Base-by-base conservation (phyloP, 2,888 invertebrate genomes). In the Mamestra brassicae region DNA sequence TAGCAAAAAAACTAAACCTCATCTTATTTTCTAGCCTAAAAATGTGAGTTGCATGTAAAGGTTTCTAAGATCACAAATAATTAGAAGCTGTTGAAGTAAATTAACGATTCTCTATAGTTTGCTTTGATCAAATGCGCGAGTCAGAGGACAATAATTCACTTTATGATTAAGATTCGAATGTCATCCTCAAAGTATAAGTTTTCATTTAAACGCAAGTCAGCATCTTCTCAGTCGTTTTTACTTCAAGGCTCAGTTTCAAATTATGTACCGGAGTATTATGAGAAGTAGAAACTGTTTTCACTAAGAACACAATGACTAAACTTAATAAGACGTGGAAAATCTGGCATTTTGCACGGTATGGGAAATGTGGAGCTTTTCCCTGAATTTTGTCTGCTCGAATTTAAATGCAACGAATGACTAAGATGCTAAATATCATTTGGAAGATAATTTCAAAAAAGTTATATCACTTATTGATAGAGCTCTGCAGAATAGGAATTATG, bases 281-380 rank as follows among this genome's bases (percentile, higher is more conserved):
- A 65, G 67, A 67, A 71, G 60, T 65, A 68, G 38, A n/a, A 71
- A 67, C 65, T 72, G 67, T 80, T 74, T 70, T 63, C 76, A 80
- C 66, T 75, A n/a, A 54, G 42, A 58, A 64, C n/a, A 58, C 60
- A 81, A 60, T 70, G 52, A 15, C 55, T 62, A 4, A 82, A 69
- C 71, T 75, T 71, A 74, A 74, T 82, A 63, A 66, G 62, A 69
- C 64, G 47, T 74, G 17, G 58, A 67, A 64, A 64, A 58, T 74
- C n/a, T 65, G 58, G 71, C n/a, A 66, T 74, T 64, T 70, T 63
- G 68, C 55, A 68, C 45, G 74, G 58, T 50, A 45, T 45, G 66
- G 58, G 17, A 38, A 80, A 76, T n/a, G 8, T 52, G 60, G 58
- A 70, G 66, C 50, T 10, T 11, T 58, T 60, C 36, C 45, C 71